Evolutionary conservation across 53 echinoderm and acorn worm species (phyloP).

Genomic region (Hippasteria phrygiana): DNA sequence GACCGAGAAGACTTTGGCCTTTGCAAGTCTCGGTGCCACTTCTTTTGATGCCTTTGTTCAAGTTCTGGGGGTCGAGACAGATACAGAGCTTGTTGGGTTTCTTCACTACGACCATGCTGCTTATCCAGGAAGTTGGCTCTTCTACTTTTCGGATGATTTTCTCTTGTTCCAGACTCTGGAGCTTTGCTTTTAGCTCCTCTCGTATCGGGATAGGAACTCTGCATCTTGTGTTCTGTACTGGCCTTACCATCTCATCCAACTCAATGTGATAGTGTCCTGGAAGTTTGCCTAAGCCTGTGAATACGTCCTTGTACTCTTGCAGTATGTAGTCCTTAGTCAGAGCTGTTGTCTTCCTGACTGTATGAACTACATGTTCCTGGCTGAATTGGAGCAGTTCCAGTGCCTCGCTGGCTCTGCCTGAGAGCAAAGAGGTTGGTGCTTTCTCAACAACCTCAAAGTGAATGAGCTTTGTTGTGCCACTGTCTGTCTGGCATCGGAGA

Average conservation of each 20-base stretch:
- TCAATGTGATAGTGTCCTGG: background rate
- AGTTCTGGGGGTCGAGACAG: constrained; percentile 56
- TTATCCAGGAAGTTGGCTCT: constrained; percentile 21
- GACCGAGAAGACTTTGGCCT: constrained; percentile 25
- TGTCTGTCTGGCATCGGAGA: background rate
- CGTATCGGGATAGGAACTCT: no score
- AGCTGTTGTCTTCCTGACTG: background rate
- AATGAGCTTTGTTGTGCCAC: background rate
- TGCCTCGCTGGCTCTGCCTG: background rate
- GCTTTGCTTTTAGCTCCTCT: constrained; percentile 14
- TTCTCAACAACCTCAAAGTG: background rate
- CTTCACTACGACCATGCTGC: no score
- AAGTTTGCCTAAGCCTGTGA: background rate
- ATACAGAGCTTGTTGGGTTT: no score
- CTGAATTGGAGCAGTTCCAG: background rate
- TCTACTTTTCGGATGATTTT: constrained; percentile 35
- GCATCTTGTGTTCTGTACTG: no score
- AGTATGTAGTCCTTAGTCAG: constrained; percentile 23
- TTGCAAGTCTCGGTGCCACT: no score
- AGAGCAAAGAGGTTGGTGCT: background rate
- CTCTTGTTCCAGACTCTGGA: constrained; percentile 30
- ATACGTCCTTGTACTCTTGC: constrained; percentile 15
- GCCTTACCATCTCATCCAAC: background rate
- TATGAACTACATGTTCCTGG: background rate
- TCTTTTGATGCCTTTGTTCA: constrained; percentile 46